Evolutionary conservation across 2,797 vertebrate species (phyloP).

Genomic region (Nannoperca australis): DNA sequence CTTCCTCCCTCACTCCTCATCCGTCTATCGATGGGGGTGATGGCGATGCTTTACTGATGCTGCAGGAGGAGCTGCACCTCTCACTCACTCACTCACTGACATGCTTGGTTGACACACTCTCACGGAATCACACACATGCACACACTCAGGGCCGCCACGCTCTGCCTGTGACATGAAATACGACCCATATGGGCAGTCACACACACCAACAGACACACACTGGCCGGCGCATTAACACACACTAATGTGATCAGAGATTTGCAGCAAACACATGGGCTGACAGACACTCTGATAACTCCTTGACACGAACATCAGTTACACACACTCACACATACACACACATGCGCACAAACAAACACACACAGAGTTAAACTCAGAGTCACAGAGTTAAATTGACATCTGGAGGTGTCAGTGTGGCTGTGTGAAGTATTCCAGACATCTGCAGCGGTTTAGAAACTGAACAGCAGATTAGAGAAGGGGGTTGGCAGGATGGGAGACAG

Average conservation of each 20-base stretch:
- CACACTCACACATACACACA: slow-evolving; percentile 12
- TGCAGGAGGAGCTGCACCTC: slow-evolving; percentile 10
- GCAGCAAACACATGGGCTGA: slow-evolving; percentile 13
- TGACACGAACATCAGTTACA: slow-evolving; percentile 21
- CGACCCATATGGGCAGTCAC: neutral
- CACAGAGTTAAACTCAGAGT: neutral
- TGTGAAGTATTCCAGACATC: slow-evolving; percentile 57
- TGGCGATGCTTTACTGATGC: slow-evolving; percentile 44
- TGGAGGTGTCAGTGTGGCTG: slow-evolving; percentile 49
- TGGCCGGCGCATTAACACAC: neutral
- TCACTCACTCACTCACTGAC: slow-evolving; percentile 16
- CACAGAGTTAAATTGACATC: slow-evolving; percentile 49
- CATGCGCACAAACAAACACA: slow-evolving; percentile 14
- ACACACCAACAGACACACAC: neutral
- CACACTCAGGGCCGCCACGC: neutral
- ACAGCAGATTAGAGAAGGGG: slow-evolving; percentile 44
- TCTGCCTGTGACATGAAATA: neutral
- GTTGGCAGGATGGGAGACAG: slow-evolving; percentile 32
- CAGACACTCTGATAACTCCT: slow-evolving; percentile 10
- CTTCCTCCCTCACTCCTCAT: slow-evolving; percentile 19
- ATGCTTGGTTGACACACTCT: slow-evolving; percentile 22
- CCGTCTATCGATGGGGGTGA: slow-evolving; percentile 38
- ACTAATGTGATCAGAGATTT: slow-evolving; percentile 32
- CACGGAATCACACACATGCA: slow-evolving; percentile 8
- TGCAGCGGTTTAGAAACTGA: slow-evolving; percentile 57